A percentile compares a stretch with the other conserved stretches of the same genome.
phyloP scores from a whole-genome alignment of 2,888 invertebrate genomes.

The Phengaris alcon region DNA sequence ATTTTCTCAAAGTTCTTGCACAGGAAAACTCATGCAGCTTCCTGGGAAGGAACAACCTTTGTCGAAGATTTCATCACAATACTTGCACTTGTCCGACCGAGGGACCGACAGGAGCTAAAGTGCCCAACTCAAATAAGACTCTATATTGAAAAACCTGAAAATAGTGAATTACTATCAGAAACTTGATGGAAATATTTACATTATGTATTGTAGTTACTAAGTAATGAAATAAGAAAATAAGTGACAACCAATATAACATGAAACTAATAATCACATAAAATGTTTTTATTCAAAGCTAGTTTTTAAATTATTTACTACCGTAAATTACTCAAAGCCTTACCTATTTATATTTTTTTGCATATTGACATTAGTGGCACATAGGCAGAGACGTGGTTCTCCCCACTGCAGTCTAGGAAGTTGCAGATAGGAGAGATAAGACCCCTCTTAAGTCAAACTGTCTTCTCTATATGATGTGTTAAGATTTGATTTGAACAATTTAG shows the following conservation, averaged over 20 bases:
- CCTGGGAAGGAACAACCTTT: slow-evolving; percentile 67
- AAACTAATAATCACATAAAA: too few species aligned
- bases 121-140: neutral
- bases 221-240: too few species aligned
- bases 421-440: slow-evolving; percentile 46
- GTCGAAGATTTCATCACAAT: slow-evolving; percentile 62
- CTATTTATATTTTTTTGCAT: neutral
- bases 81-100: slow-evolving; percentile 35
- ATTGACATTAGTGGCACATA: neutral
- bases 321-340: neutral
- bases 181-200: neutral
- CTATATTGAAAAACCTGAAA: neutral
- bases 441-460: slow-evolving; percentile 46
- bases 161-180: neutral
- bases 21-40: slow-evolving; percentile 63
- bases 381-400: slow-evolving; percentile 24
- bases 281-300: neutral
- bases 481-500: neutral
- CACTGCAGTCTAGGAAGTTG: slow-evolving; percentile 39
- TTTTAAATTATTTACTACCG: neutral
- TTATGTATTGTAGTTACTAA: too few species aligned
- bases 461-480: neutral
- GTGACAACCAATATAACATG: too few species aligned
- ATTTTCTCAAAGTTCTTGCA: slow-evolving; percentile 45
- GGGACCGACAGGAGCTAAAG: neutral